phyloP scores from a whole-genome alignment of 2,797 vertebrate species.

The Sarcoramphus papa region DNA sequence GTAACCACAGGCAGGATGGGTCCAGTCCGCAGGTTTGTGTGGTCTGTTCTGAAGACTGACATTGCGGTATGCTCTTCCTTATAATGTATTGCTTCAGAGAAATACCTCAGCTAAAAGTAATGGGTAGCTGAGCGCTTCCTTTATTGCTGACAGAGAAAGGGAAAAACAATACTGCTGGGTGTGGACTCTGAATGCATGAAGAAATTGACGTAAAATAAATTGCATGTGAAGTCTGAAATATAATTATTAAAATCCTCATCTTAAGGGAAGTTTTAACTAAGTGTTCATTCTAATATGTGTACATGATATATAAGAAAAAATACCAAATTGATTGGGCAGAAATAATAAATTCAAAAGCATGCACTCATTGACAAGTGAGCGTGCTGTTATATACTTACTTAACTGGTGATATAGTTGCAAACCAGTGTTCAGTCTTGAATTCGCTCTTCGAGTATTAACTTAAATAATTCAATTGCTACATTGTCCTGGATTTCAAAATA shows the following conservation, averaged over 20 bases:
- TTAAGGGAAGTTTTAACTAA: background rate
- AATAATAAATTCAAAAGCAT: background rate
- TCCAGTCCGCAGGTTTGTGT: background rate
- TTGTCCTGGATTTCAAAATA: background rate
- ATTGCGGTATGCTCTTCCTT: background rate
- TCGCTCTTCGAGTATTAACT: background rate
- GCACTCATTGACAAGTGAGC: background rate
- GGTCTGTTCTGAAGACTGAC: background rate
- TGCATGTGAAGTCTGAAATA: background rate
- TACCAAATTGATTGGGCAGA: background rate
- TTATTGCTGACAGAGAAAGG: background rate
- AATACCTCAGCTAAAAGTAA: background rate
- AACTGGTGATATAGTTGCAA: background rate
- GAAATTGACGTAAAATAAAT: background rate
- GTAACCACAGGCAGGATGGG: background rate
- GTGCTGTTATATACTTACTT: background rate
- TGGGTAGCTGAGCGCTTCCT: background rate
- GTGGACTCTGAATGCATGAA: background rate
- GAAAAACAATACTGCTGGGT: background rate
- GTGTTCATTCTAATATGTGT: background rate
- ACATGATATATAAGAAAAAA: background rate
- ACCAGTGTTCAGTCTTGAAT: background rate
- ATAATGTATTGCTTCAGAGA: background rate
- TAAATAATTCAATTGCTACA: background rate
- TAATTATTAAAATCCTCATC: background rate